Percentiles rank a stretch among this genome's conserved stretches.
These are phyloP conservation scores for Gallinago nigripennis DNA, from an alignment of 2,797 vertebrate genomes.

Conservation along the genomic window DNA sequence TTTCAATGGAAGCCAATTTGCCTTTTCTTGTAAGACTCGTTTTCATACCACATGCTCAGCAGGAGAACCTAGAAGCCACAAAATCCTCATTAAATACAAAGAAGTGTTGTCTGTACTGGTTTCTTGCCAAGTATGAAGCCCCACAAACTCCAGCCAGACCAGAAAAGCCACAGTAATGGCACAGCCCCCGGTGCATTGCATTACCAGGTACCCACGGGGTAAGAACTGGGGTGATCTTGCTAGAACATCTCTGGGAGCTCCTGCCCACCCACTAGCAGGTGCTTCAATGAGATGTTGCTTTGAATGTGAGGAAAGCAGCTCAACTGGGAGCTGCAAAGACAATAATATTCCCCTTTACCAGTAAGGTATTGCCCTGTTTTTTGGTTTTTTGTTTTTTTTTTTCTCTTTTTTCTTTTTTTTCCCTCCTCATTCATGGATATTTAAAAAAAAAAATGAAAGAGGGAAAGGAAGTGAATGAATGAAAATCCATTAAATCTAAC, in stretches of 20 bases:
- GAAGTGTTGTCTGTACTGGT: neutral
- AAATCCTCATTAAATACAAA: neutral
- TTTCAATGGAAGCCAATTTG: neutral
- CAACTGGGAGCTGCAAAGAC: neutral
- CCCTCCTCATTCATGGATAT: neutral
- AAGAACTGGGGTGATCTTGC: neutral
- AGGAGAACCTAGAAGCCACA: neutral
- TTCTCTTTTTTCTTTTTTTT: fast-evolving
- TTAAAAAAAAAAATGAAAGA: neutral
- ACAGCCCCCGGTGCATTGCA: neutral
- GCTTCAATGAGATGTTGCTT: neutral
- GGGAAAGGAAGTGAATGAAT: neutral
- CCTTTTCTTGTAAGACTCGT: neutral
- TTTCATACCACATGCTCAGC: neutral
- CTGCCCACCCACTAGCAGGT: neutral
- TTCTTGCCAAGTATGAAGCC: neutral
- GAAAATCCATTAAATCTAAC: conserved; percentile 52
- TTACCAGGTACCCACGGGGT: fast-evolving
- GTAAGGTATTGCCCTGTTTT: neutral
- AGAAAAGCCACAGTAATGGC: neutral
- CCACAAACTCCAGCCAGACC: neutral
- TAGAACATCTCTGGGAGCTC: neutral
- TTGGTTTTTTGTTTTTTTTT: too few relatives aligned
- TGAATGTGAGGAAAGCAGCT: neutral
- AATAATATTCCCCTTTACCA: neutral